Evolutionary conservation across 2,797 vertebrate species (phyloP).

Genomic region (Pseudochromis fuscus): DNA sequence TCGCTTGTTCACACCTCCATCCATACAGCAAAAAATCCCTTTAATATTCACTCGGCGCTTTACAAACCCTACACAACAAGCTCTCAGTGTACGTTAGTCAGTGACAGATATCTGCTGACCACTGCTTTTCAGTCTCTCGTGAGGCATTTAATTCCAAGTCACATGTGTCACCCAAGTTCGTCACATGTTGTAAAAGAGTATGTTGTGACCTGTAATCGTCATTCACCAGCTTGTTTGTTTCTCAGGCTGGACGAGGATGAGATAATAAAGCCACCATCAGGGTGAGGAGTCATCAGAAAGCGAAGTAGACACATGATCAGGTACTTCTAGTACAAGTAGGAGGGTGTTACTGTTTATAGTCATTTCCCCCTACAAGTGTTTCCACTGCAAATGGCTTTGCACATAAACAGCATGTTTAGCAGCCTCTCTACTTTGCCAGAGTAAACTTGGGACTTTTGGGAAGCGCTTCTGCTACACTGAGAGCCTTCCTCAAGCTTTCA

Average conservation of each 20-base stretch:
- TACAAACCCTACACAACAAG: not conserved
- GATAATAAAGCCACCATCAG: constrained; percentile 38
- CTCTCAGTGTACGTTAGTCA: not conserved
- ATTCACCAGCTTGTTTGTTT: constrained; percentile 52
- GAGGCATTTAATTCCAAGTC: constrained; percentile 33
- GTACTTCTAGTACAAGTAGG: constrained; percentile 42
- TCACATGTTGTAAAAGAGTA: constrained; percentile 41
- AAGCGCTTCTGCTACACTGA: not conserved
- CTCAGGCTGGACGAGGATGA: constrained; percentile 58
- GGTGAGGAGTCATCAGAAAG: constrained; percentile 49
- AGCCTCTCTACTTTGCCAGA: not conserved
- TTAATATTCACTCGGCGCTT: not conserved
- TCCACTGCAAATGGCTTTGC: not conserved
- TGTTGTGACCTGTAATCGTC: constrained; percentile 7
- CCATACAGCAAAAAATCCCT: not conserved
- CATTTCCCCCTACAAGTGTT: not conserved
- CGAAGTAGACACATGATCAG: constrained; percentile 53
- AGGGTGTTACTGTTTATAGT: not conserved
- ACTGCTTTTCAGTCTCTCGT: not conserved
- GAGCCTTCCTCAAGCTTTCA: not conserved
- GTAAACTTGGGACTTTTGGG: not conserved
- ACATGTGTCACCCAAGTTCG: constrained; percentile 34
- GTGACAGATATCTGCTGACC: not conserved
- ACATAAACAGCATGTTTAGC: not conserved
- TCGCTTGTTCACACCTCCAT: not conserved